phyloP scores from a whole-genome alignment of 2,113 vertebrate genomes.

The Smithornis capensis region DNA sequence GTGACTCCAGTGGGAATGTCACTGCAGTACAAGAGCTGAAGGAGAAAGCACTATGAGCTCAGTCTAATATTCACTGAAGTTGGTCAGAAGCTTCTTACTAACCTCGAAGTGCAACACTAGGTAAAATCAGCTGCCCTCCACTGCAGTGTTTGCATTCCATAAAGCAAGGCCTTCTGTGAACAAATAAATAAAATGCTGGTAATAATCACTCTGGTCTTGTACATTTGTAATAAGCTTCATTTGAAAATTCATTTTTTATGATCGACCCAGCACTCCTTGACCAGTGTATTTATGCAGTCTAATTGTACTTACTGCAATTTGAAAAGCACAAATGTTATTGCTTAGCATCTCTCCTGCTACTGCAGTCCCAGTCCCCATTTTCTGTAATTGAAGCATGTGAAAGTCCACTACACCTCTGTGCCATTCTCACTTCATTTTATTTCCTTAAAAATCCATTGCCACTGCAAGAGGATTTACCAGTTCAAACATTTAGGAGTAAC shows the following conservation, averaged over 20 bases:
- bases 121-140: neutral
- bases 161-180: neutral
- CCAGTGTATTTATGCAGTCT: slow-evolving; percentile 2
- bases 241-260: neutral
- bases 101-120: neutral
- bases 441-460: neutral
- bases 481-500: slow-evolving; percentile 23
- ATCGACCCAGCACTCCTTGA: neutral
- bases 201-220: neutral
- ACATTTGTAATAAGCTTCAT: neutral
- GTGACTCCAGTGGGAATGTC: neutral
- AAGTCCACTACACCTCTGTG: neutral
- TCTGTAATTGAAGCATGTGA: neutral
- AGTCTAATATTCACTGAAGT: neutral
- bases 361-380: neutral
- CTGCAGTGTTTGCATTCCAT: neutral
- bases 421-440: neutral
- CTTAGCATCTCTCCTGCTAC: neutral
- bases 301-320: neutral
- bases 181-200: neutral
- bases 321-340: neutral
- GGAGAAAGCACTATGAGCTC: neutral
- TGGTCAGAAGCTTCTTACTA: neutral
- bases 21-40: neutral
- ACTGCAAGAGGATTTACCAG: neutral